phyloP scores from a whole-genome alignment of 37 sponge, comb jelly and placozoan genomes.

The Ephydatia muelleri region DNA sequence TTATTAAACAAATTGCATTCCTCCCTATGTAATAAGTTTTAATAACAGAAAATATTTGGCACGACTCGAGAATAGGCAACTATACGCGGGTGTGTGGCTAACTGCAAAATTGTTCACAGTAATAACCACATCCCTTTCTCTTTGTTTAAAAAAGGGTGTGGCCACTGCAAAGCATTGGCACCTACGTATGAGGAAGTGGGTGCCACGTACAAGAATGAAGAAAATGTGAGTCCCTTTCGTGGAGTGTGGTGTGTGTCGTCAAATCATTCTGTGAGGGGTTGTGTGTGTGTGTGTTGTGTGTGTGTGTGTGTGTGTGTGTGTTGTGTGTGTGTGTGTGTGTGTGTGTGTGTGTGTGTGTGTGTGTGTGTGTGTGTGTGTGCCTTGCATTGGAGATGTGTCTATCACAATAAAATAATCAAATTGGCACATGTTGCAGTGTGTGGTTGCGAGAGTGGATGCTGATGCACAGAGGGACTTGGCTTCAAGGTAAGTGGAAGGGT shows the following conservation, averaged over 20 bases:
- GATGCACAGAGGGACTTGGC: slow-evolving; percentile 83
- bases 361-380: background rate
- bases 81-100: too few species aligned
- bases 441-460: slow-evolving; percentile 95
- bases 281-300: too few species aligned
- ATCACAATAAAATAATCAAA: too few species aligned
- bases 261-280: background rate
- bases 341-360: background rate
- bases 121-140: too few species aligned
- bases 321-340: too few species aligned
- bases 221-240: slow-evolving; percentile 48
- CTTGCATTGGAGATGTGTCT: background rate
- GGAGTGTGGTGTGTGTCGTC: background rate
- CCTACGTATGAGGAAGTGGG: slow-evolving; percentile 92
- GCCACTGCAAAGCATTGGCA: slow-evolving; percentile 93
- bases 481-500: slow-evolving; percentile 43
- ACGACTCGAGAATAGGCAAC: too few species aligned
- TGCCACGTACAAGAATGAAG: slow-evolving; percentile 80
- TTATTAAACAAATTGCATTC: too few species aligned
- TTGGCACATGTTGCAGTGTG: slow-evolving; percentile 77
- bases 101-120: too few species aligned
- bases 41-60: too few species aligned
- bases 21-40: too few species aligned
- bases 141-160: slow-evolving; percentile 89
- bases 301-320: too few species aligned